Base-by-base conservation (phyloP, 92 coral and sea anemone species). In the Phenganax subtilis region DNA sequence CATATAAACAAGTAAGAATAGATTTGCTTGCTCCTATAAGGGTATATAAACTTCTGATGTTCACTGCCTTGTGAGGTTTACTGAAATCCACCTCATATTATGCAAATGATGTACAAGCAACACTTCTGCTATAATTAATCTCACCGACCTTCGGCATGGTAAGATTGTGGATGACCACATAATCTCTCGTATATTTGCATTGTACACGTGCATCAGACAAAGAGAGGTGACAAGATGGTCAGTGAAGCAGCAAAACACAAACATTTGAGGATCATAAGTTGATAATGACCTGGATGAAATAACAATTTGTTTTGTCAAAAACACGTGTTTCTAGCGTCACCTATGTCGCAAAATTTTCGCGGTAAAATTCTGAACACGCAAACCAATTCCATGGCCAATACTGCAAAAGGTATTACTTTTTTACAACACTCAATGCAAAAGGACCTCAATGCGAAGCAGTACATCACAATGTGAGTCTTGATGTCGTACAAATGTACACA, bases 271-370 rank as follows among this genome's bases (percentile, higher is more conserved):
- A 37, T 57, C 64, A 51, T 60, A 55, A 58, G 53, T 64, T 31
- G 60, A 76, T 69, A 59, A 76, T 57, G 6, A 27, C 56, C 56
- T 58, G 9, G 55, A 14, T 15, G 31, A 14, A 30, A 55, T 76
- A 76, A 76, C 53, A 17, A 64, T 52, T 57, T 76, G 81, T 76
- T 76, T 76, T 76, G 81, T 76, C n/a, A 30, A 76, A 57, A n/a
- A 57, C 81, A 76, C 81, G 81, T 76, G 81, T 25, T 59, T 28
- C 17, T 10, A 58, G 81, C 81, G 81, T 59, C 69, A 12, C 57
- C 60, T 76, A 56, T 55, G 53, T 55, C 64, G 28, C 57, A 16
- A 57, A 28, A 9, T 57, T 76, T 76, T 76, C 69, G 81, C 81
- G 81, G 64, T 31, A 75, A 56, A 17, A 3, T 3, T 56, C 27